phyloP scores from a whole-genome alignment of 2,113 vertebrate species.

The Asarcornis scutulata region DNA sequence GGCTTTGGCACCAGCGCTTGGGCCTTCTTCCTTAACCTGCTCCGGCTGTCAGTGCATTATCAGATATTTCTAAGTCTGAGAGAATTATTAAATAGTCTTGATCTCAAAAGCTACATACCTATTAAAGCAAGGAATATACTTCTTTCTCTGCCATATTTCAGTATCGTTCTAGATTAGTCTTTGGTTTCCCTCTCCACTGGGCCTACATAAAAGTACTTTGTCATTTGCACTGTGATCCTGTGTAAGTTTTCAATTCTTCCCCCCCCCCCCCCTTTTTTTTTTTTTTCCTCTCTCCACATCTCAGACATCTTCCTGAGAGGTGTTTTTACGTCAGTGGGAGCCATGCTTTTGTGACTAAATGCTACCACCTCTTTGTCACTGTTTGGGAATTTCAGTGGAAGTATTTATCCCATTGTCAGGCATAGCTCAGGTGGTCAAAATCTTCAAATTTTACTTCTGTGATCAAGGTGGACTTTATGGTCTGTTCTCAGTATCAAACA shows the following conservation, averaged over 20 bases:
- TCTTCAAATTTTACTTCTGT: background rate
- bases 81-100: background rate
- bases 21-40: background rate
- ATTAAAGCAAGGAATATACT: background rate
- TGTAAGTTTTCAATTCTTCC: no score
- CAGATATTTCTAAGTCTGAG: background rate
- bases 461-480: background rate
- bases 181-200: background rate
- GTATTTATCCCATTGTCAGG: background rate
- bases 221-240: background rate
- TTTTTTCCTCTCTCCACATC: no score
- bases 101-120: background rate
- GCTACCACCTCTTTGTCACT: background rate
- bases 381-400: background rate
- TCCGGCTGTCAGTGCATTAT: background rate
- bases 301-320: background rate
- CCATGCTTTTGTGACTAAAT: background rate
- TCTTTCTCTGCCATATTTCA: background rate
- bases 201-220: background rate
- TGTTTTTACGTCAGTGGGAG: background rate
- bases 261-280: no score
- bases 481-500: background rate
- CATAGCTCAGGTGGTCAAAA: background rate
- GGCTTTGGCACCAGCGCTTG: background rate
- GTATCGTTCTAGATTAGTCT: background rate